phyloP scores from a whole-genome alignment of 1,140 invertebrate species.

The Dinoponera quadriceps region DNA sequence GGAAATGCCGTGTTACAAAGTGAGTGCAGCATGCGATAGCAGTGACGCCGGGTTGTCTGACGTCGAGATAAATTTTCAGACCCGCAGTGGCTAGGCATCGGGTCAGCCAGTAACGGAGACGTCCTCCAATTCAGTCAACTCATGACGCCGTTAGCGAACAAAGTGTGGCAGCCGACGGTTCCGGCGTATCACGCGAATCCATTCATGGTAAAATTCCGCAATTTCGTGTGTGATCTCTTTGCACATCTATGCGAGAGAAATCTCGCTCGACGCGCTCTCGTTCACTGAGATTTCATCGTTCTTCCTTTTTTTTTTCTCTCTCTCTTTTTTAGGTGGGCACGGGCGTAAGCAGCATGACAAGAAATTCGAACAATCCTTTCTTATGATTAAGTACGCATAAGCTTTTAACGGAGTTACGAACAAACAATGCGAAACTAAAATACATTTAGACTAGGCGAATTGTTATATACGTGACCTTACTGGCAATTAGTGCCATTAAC shows the following conservation, averaged over 20 bases:
- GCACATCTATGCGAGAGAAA: constrained; percentile 4
- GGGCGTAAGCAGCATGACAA: constrained; percentile 81
- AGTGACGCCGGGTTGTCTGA: background rate
- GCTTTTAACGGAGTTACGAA: constrained; percentile 76
- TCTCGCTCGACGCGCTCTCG: background rate
- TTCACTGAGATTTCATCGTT: background rate
- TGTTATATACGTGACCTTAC: constrained; percentile 81
- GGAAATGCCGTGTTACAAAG: background rate
- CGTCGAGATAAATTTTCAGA: constrained; percentile 71
- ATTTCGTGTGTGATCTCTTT: constrained; percentile 21
- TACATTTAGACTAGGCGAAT: constrained; percentile 77
- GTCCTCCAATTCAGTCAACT: constrained; percentile 84
- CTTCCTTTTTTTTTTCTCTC: no score
- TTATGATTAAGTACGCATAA: constrained; percentile 82
- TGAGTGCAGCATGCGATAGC: background rate
- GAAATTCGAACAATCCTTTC: constrained; percentile 85
- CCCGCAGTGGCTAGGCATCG: constrained; percentile 80
- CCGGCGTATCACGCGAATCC: constrained; percentile 84
- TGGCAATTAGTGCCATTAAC: constrained; percentile 84
- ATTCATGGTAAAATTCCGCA: constrained; percentile 81
- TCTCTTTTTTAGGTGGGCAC: constrained; percentile 83
- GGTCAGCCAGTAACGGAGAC: constrained; percentile 81
- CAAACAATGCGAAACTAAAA: constrained; percentile 79
- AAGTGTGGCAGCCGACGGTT: constrained; percentile 84
- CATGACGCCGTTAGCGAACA: constrained; percentile 82